These are phyloP conservation scores for Hypselothyrea guttata DNA, from an alignment of 2,888 invertebrate species.

Conservation along the genomic window DNA sequence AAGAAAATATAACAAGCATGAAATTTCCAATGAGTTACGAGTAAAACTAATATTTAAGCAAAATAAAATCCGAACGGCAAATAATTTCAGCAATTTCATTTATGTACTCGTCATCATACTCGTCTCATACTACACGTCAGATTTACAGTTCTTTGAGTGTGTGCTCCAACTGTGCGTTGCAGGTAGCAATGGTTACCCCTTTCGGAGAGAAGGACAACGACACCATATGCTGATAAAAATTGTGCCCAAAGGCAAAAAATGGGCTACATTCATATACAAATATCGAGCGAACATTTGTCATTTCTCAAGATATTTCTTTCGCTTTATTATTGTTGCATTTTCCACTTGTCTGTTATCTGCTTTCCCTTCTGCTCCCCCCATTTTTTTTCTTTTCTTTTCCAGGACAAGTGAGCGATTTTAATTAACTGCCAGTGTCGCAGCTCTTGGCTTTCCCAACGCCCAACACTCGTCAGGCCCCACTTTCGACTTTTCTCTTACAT, in stretches of 20 bases:
- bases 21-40: too few relatives aligned
- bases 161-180: too few relatives aligned
- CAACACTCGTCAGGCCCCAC: neutral
- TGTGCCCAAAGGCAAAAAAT: conserved; percentile 26
- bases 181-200: too few relatives aligned
- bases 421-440: conserved; percentile 68
- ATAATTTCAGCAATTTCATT: too few relatives aligned
- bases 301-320: conserved; percentile 60
- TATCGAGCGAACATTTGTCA: conserved; percentile 43
- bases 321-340: conserved; percentile 10
- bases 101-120: too few relatives aligned
- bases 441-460: conserved; percentile 12
- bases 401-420: conserved; percentile 67
- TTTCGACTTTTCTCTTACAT: too few relatives aligned
- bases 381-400: conserved; percentile 21
- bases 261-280: conserved; percentile 20
- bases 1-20: too few relatives aligned
- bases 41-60: too few relatives aligned
- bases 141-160: too few relatives aligned
- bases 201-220: neutral
- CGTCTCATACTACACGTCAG: too few relatives aligned
- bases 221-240: conserved; percentile 31
- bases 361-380: neutral
- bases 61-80: too few relatives aligned
- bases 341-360: conserved; percentile 3